Conservation (phyloP, 2,888 invertebrate genomes). For the Ennomos erosarius region DNA sequence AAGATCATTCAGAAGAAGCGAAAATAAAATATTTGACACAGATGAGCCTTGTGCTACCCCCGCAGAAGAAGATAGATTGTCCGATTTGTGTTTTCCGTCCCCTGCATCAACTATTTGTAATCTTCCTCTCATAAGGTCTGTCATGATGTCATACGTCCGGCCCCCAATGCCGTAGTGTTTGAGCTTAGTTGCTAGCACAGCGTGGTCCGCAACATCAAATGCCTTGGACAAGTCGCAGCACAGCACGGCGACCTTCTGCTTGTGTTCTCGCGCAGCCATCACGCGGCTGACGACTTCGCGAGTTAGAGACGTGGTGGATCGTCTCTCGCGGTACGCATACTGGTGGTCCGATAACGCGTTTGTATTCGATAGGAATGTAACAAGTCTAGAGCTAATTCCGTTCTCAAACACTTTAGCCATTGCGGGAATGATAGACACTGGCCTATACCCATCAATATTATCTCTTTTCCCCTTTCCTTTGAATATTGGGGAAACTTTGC, state of each 20-base stretch:
- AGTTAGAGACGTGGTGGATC: slow-evolving; percentile 3
- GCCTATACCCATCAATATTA: slow-evolving; percentile 6
- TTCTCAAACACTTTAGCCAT: slow-evolving; percentile 13
- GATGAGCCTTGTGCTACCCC: slow-evolving; percentile 18
- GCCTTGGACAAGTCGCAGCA: slow-evolving; percentile 18
- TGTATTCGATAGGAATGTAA: neutral
- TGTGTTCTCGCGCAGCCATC: neutral
- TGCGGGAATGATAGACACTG: slow-evolving; percentile 9
- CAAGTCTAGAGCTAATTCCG: slow-evolving; percentile 6
- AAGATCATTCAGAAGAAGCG: slow-evolving; percentile 1
- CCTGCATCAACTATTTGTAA: slow-evolving; percentile 9
- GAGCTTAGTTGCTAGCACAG: slow-evolving; percentile 2
- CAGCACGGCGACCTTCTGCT: neutral
- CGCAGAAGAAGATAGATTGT: neutral
- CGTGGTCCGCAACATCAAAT: slow-evolving; percentile 10
- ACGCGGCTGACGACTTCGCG: slow-evolving; percentile 1
- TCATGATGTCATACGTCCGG: neutral
- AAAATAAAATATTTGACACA: slow-evolving; percentile 6
- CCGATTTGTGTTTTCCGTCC: neutral
- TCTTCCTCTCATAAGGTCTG: neutral
- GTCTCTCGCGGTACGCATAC: slow-evolving; percentile 3
- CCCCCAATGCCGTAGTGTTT: slow-evolving; percentile 6
- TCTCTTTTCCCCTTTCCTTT: slow-evolving; percentile 7
- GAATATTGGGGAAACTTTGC: slow-evolving; percentile 1
- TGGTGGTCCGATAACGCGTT: neutral